phyloP scores from a whole-genome alignment of 92 coral and sea anemone species.

The Parazoanthus atlanticus region DNA sequence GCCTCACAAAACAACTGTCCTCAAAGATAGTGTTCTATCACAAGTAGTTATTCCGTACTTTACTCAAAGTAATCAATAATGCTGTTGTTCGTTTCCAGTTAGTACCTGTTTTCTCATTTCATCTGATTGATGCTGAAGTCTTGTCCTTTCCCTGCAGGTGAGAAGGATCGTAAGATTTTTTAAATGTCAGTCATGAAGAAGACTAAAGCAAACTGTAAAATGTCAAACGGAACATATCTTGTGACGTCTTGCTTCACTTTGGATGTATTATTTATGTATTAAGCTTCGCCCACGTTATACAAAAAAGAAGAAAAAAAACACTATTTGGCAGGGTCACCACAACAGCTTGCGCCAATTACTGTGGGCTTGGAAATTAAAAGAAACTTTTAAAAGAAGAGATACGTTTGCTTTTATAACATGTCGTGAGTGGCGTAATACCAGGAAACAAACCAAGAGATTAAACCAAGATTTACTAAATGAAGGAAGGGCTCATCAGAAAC shows the following conservation, averaged over 20 bases:
- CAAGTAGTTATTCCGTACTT: not conserved
- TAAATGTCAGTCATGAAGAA: no score
- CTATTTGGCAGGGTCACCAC: no score
- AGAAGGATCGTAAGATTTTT: not conserved
- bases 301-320: no score
- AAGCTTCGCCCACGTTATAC: no score
- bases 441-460: no score
- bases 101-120: conserved; percentile 82
- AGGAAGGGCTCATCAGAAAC: not conserved
- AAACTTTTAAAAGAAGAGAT: no score
- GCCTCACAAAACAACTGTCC: not conserved
- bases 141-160: conserved; percentile 65
- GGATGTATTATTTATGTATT: no score
- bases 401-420: no score
- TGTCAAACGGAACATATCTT: not conserved
- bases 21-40: not conserved
- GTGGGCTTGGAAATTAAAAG: no score
- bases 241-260: not conserved
- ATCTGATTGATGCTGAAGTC: conserved; percentile 67
- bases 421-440: no score
- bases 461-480: no score
- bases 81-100: not conserved
- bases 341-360: no score
- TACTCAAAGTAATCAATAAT: not conserved
- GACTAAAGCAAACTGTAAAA: not conserved